phyloP scores from a whole-genome alignment of 92 coral and sea anemone species.

The Porites divaricata region DNA sequence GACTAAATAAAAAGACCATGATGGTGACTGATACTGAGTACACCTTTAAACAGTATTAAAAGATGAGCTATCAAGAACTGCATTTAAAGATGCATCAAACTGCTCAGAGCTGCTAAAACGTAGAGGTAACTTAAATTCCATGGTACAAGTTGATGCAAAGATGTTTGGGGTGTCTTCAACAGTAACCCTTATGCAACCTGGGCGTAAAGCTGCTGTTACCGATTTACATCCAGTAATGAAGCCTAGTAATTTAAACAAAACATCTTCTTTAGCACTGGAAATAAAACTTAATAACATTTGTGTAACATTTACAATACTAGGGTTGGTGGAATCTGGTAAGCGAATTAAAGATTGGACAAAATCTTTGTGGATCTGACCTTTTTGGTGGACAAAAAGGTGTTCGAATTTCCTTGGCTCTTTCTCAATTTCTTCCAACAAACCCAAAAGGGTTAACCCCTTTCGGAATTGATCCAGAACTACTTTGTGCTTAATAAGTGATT shows the following conservation, averaged over 20 bases:
- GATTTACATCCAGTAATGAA: conserved; percentile 58
- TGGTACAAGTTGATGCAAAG: conserved; percentile 39
- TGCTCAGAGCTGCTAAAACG: conserved; percentile 6
- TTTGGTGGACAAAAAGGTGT: conserved; percentile 41
- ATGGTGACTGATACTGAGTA: background rate
- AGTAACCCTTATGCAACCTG: conserved; percentile 44
- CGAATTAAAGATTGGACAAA: conserved; percentile 45
- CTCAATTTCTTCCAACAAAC: conserved; percentile 47
- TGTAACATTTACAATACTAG: conserved; percentile 28
- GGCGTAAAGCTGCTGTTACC: conserved; percentile 39
- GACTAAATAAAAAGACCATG: background rate
- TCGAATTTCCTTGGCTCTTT: conserved; percentile 52
- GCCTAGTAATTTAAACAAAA: conserved; percentile 24
- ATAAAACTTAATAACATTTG: conserved; percentile 41
- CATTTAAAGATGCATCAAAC: conserved; percentile 24
- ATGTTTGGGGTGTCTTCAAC: conserved; percentile 32
- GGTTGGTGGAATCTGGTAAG: conserved; percentile 43
- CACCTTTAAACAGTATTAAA: conserved; percentile 6
- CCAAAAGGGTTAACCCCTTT: conserved; percentile 50
- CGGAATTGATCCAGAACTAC: conserved; percentile 56
- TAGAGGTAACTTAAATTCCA: conserved; percentile 35
- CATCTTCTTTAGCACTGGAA: conserved; percentile 41
- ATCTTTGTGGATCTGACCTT: conserved; percentile 11
- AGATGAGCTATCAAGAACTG: conserved; percentile 27
- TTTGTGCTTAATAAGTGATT: conserved; percentile 48